Percentiles rank a stretch among this genome's conserved stretches.
Conservation (phyloP, 2,888 invertebrate species). For the Anaspis maculata region DNA sequence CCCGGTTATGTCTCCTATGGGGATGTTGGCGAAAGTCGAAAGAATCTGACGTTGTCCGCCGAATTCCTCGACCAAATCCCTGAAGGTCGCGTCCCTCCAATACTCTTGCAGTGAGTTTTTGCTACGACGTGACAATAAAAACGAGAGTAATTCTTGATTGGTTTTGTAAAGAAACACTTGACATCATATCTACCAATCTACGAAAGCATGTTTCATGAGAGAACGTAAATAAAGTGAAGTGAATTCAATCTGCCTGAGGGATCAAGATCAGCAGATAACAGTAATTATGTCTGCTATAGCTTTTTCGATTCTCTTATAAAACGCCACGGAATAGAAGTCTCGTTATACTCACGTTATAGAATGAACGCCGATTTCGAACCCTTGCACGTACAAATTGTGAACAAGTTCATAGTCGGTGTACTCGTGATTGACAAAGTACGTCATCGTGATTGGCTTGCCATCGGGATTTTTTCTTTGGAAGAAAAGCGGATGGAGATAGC, state of each 20-base stretch:
- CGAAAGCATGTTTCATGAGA: too few relatives aligned
- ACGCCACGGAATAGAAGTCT: too few relatives aligned
- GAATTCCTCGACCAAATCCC: conserved; percentile 34
- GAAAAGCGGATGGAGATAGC: conserved; percentile 48
- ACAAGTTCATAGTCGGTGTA: conserved; percentile 53
- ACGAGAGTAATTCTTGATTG: too few relatives aligned
- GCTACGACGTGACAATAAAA: too few relatives aligned
- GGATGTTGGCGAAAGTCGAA: conserved; percentile 35
- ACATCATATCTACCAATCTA: too few relatives aligned
- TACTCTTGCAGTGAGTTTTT: conserved; percentile 25
- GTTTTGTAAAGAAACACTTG: too few relatives aligned
- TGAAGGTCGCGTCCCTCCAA: conserved; percentile 30
- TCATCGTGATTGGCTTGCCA: conserved; percentile 52
- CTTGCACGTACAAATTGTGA: conserved; percentile 50
- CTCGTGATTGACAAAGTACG: conserved; percentile 65
- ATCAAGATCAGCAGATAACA: not conserved
- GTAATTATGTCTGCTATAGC: not conserved
- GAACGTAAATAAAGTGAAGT: too few relatives aligned
- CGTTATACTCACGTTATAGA: conserved; percentile 51
- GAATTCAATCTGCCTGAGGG: too few relatives aligned
- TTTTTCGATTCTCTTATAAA: not conserved
- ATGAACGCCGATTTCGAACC: conserved; percentile 63
- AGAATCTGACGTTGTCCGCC: conserved; percentile 33
- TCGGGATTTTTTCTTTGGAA: conserved; percentile 53
- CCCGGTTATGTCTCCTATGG: conserved; percentile 30